Conservation (phyloP, 1,140 invertebrate genomes). For the Drosophila malerkotliana region DNA sequence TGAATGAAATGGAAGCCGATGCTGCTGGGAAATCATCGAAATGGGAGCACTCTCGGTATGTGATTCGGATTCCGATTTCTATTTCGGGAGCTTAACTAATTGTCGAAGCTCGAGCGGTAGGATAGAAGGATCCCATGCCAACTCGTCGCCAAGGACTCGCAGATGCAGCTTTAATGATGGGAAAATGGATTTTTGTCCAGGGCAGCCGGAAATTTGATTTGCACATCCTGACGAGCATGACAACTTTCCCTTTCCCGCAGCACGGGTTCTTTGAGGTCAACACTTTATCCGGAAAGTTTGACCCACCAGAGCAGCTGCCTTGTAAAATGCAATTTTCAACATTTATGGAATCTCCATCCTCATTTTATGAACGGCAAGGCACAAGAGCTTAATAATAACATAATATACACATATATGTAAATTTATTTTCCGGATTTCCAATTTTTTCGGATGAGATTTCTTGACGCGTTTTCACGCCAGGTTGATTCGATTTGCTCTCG, state of each 20-base stretch:
- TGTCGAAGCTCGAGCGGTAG: constrained; percentile 32
- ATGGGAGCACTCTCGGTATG: constrained; percentile 39
- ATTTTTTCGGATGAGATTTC: constrained; percentile 37
- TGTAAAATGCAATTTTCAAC: constrained; percentile 58
- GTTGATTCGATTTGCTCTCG: constrained; percentile 66
- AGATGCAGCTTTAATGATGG: constrained; percentile 58
- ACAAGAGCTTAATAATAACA: constrained; percentile 70
- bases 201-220: constrained; percentile 71
- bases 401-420: constrained; percentile 45
- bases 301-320: constrained; percentile 2
- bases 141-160: constrained; percentile 28
- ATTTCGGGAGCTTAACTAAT: constrained; percentile 53
- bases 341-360: constrained; percentile 24
- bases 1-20: constrained; percentile 16
- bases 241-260: background rate
- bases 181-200: constrained; percentile 38
- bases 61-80: constrained; percentile 16
- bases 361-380: background rate
- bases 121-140: constrained; percentile 31
- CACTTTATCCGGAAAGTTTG: constrained; percentile 13
- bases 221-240: constrained; percentile 23
- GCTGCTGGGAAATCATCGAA: constrained; percentile 66
- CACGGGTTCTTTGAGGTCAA: constrained; percentile 43
- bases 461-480: constrained; percentile 48
- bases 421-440: constrained; percentile 1